phyloP scores from a whole-genome alignment of 2,797 vertebrate species.

The Loriculus beryllinus region DNA sequence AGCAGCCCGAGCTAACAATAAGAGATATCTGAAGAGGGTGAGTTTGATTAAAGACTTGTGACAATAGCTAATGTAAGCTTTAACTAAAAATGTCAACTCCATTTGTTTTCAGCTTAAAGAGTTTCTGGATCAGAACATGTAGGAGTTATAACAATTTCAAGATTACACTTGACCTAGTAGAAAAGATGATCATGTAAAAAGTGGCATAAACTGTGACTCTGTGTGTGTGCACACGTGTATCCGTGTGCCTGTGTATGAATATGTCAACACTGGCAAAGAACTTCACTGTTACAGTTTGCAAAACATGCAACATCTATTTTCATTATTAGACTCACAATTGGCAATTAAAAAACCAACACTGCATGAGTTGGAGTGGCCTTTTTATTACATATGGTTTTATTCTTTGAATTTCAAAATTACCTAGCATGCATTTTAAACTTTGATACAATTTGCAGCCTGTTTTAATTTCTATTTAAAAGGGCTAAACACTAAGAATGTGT shows the following conservation, averaged over 20 bases:
- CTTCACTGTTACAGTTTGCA: conserved; percentile 1
- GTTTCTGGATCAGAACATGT: conserved; percentile 29
- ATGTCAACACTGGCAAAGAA: not conserved
- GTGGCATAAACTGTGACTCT: conserved; percentile 18
- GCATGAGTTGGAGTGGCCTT: conserved; percentile 59
- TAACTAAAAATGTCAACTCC: conserved; percentile 68
- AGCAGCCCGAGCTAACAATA: not conserved
- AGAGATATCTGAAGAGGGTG: conserved; percentile 37
- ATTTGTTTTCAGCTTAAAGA: conserved; percentile 62
- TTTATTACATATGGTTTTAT: conserved; percentile 72
- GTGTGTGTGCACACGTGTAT: not conserved
- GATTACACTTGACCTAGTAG: conserved; percentile 65
- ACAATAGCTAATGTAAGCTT: conserved; percentile 66
- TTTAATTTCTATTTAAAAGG: conserved; percentile 75
- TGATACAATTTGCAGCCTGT: conserved; percentile 73
- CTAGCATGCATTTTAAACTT: conserved; percentile 73
- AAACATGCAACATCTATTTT: conserved; percentile 65
- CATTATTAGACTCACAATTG: conserved; percentile 54
- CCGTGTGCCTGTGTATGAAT: not conserved
- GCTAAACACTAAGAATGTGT: conserved; percentile 65
- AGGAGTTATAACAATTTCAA: conserved; percentile 56
- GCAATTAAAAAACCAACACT: conserved; percentile 48
- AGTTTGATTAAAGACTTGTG: conserved; percentile 60
- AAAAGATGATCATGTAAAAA: conserved; percentile 33
- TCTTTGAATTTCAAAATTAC: conserved; percentile 76